Percentiles rank a stretch among this genome's conserved stretches.
These are phyloP conservation scores for Dryoscopus gambensis DNA, from an alignment of 2,113 vertebrate species.

Conservation along the genomic window DNA sequence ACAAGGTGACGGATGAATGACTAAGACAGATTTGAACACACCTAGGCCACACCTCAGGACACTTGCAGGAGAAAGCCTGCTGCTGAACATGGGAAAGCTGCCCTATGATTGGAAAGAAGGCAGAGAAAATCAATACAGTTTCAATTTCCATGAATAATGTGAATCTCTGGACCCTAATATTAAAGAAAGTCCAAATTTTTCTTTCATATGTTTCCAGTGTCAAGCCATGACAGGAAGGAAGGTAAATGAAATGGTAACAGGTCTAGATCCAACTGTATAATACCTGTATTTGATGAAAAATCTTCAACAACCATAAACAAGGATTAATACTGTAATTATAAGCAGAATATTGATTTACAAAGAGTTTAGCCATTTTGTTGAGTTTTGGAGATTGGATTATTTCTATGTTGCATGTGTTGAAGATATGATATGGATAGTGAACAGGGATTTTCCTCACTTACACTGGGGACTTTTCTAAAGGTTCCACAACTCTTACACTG, in stretches of 20 bases:
- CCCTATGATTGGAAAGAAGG: neutral
- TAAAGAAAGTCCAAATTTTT: neutral
- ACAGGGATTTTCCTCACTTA: neutral
- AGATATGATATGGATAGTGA: neutral
- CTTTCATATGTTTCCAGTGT: neutral
- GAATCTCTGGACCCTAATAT: neutral
- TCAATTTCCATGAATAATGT: neutral
- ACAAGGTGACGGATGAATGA: slow-evolving; percentile 44
- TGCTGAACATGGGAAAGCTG: neutral
- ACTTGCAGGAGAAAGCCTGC: slow-evolving; percentile 7
- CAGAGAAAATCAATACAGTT: neutral
- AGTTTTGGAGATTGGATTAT: neutral
- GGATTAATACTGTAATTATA: neutral
- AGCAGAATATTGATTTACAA: neutral
- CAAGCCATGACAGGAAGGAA: neutral
- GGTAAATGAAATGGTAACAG: neutral
- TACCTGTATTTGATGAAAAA: neutral
- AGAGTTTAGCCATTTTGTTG: neutral
- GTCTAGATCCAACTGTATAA: neutral
- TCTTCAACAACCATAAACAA: neutral
- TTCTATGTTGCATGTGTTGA: neutral
- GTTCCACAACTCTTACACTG: neutral
- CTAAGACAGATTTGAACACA: slow-evolving; percentile 48
- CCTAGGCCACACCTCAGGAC: slow-evolving; percentile 50
- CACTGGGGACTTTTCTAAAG: neutral